A percentile compares a stretch with the other conserved stretches of the same genome.
Evolutionary conservation across 2,888 invertebrate genomes (phyloP).

Genomic region (Chloroclystis v-ata): DNA sequence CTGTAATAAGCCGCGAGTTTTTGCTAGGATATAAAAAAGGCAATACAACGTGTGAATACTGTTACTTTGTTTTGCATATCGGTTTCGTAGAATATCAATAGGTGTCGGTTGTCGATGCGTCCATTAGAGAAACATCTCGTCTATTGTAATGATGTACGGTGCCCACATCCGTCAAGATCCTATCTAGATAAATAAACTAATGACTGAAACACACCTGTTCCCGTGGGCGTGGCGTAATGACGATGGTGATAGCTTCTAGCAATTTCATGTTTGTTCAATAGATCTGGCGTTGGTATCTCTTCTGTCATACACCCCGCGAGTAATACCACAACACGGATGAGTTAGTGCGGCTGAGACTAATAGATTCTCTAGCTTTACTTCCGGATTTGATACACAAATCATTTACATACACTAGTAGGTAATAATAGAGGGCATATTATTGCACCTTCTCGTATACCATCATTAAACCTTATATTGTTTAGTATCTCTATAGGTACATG

Average conservation of each 20-base stretch:
- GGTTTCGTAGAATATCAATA: conserved; percentile 58
- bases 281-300: conserved; percentile 32
- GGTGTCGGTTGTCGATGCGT: conserved; percentile 49
- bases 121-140: conserved; percentile 66
- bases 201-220: conserved; percentile 65
- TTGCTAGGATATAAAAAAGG: conserved; percentile 54
- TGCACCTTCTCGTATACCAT: no score
- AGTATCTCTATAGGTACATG: no score
- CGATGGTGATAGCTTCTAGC: conserved; percentile 55
- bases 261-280: conserved; percentile 51
- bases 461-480: no score
- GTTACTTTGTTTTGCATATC: conserved; percentile 71
- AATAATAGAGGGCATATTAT: no score
- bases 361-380: neutral
- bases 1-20: conserved; percentile 63
- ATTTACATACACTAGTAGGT: neutral
- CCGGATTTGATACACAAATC: neutral
- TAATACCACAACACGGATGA: conserved; percentile 18
- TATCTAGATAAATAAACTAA: conserved; percentile 68
- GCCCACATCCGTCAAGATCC: conserved; percentile 69
- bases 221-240: conserved; percentile 53
- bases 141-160: conserved; percentile 64
- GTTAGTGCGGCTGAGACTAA: conserved; percentile 3
- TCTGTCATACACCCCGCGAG: conserved; percentile 8
- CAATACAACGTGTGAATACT: conserved; percentile 63